Evolutionary conservation across 2,797 vertebrate species (phyloP).

Genomic region (Artibeus jamaicensis): DNA sequence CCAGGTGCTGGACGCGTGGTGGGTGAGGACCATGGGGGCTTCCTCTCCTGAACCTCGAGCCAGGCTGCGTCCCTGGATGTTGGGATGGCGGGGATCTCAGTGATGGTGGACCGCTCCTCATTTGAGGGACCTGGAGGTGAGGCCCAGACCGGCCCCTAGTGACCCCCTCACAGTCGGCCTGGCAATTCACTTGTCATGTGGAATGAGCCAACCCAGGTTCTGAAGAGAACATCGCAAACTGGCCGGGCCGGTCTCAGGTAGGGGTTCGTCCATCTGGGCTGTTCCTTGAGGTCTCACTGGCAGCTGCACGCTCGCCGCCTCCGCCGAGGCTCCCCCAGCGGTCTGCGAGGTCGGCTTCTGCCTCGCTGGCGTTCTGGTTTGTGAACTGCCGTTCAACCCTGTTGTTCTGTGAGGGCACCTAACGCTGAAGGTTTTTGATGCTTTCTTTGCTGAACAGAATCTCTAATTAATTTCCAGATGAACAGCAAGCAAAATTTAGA

Average conservation of each 20-base stretch:
- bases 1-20: rapidly evolving
- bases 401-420: too few species aligned
- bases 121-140: background rate
- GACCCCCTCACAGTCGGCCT: background rate
- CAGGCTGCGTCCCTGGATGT: rapidly evolving
- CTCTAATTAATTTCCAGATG: too few species aligned
- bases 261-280: background rate
- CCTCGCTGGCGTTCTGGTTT: too few species aligned
- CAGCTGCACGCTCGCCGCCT: rapidly evolving
- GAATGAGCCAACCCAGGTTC: background rate
- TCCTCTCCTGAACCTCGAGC: rapidly evolving
- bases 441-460: too few species aligned
- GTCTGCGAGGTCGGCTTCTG: too few species aligned
- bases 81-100: rapidly evolving
- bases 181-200: background rate
- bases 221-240: background rate
- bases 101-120: rapidly evolving
- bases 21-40: rapidly evolving
- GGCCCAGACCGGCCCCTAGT: background rate
- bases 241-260: background rate
- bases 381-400: too few species aligned
- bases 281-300: background rate
- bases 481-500: too few species aligned
- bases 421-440: too few species aligned
- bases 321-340: too few species aligned